Conservation (phyloP, 2,113 vertebrate species). For the Macquaria australasica region DNA sequence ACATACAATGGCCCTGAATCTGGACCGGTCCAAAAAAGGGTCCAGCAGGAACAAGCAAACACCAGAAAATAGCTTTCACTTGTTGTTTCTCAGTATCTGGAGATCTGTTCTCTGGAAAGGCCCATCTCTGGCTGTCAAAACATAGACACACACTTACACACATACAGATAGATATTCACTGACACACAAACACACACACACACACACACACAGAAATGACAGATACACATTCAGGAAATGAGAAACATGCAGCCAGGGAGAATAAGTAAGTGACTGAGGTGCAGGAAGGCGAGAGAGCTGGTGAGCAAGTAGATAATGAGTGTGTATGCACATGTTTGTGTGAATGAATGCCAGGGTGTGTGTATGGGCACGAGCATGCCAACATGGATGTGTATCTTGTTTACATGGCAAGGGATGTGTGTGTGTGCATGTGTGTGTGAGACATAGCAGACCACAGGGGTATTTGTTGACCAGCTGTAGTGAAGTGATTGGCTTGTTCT, state of each 20-base stretch:
- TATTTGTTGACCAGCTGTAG: conserved; percentile 60
- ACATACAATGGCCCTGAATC: conserved; percentile 52
- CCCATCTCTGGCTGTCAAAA: conserved; percentile 59
- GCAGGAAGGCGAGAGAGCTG: conserved; percentile 18
- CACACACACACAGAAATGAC: conserved; percentile 42
- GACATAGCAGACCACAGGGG: conserved; percentile 30
- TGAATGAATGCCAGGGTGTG: conserved; percentile 3
- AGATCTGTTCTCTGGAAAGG: conserved; percentile 68
- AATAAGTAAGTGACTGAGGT: conserved; percentile 48
- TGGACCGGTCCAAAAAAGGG: conserved; percentile 62
- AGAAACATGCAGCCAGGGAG: conserved; percentile 54
- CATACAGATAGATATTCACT: conserved; percentile 24
- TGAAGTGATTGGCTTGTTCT: conserved; percentile 65
- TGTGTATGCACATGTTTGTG: conserved; percentile 1
- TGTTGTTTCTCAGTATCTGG: conserved; percentile 75
- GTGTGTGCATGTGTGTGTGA: conserved; percentile 49
- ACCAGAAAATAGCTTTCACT: conserved; percentile 72
- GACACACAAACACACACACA: conserved; percentile 30
- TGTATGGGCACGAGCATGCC: conserved; percentile 17
- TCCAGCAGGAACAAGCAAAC: conserved; percentile 71
- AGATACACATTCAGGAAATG: conserved; percentile 68
- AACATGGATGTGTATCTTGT: conserved; percentile 29
- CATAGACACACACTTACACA: conserved; percentile 10
- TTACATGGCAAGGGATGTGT: conserved; percentile 25
- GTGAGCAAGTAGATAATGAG: conserved; percentile 43